Percentiles rank a stretch among this genome's conserved stretches.
Conservation (phyloP, 2,888 invertebrate genomes). For the Hydrotaea cyrtoneurina region DNA sequence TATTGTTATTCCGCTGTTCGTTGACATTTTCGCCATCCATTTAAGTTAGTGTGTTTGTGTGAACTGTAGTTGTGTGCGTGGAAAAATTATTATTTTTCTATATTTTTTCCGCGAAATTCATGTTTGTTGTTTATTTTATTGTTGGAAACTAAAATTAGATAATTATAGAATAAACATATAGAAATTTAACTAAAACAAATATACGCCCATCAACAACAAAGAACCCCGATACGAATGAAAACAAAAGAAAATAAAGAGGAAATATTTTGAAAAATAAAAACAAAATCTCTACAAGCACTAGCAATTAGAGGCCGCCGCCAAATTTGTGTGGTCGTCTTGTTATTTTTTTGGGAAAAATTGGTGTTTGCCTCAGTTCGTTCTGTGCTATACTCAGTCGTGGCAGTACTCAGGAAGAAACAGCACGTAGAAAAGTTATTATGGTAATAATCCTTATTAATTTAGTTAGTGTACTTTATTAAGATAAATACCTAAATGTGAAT, state of each 20-base stretch:
- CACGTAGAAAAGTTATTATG: conserved; percentile 75
- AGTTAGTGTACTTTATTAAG: no score
- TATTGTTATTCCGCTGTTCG: conserved; percentile 22
- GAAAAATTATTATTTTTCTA: no score
- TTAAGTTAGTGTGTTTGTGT: no score
- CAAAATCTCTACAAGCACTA: not conserved
- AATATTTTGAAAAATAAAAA: conserved; percentile 35
- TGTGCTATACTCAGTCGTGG: conserved; percentile 78
- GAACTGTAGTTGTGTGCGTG: no score
- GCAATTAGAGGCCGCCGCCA: conserved; percentile 41
- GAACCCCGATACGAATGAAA: not conserved
- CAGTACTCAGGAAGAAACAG: conserved; percentile 78
- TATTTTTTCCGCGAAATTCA: no score
- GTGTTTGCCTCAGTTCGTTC: conserved; percentile 77
- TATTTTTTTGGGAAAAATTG: conserved; percentile 50
- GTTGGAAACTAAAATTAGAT: conserved; percentile 2
- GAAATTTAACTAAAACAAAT: not conserved
- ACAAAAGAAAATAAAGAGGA: conserved; percentile 33
- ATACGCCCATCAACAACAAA: not conserved
- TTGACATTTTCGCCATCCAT: not conserved
- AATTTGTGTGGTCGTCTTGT: conserved; percentile 32
- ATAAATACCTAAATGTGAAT: no score
- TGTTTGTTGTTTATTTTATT: no score
- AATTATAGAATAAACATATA: conserved; percentile 16
- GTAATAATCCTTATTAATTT: conserved; percentile 69